Percentiles rank a stretch among this genome's conserved stretches.
Evolutionary conservation across 2,888 invertebrate genomes (phyloP).

Genomic region (Chorisops tibialis): DNA sequence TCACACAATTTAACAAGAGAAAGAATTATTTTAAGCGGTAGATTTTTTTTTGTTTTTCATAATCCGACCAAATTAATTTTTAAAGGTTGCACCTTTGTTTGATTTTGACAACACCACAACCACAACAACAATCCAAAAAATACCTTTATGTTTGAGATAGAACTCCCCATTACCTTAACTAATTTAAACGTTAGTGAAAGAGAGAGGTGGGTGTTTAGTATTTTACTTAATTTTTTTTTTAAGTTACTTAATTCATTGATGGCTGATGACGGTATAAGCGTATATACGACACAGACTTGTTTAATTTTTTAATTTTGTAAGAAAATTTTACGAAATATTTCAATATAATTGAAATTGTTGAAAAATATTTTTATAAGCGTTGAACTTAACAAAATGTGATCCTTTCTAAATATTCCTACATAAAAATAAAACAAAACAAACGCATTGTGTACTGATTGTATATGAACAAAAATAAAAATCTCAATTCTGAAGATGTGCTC

Average conservation of each 20-base stretch:
- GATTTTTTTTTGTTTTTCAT: neutral
- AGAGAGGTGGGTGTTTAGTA: slow-evolving; percentile 15
- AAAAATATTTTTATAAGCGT: slow-evolving; percentile 35
- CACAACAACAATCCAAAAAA: slow-evolving; percentile 3
- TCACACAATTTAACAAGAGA: neutral
- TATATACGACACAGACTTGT: slow-evolving; percentile 20
- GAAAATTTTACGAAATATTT: slow-evolving; percentile 29
- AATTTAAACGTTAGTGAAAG: neutral
- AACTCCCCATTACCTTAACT: neutral
- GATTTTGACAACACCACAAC: slow-evolving; percentile 1
- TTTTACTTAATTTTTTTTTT: slow-evolving; percentile 13
- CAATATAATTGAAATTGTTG: slow-evolving; percentile 33
- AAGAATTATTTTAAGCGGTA: neutral
- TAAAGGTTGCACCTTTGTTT: slow-evolving; percentile 9
- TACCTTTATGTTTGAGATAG: slow-evolving; percentile 8
- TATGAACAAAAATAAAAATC: slow-evolving; percentile 33
- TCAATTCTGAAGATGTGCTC: slow-evolving; percentile 31
- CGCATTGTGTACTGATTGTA: slow-evolving; percentile 33
- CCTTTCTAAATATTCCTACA: slow-evolving; percentile 34
- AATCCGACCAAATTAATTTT: neutral
- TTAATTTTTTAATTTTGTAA: slow-evolving; percentile 26
- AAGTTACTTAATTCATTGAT: slow-evolving; percentile 22
- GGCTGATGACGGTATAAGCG: slow-evolving; percentile 4
- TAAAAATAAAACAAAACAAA: slow-evolving; percentile 25
- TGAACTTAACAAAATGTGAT: slow-evolving; percentile 34